Conservation (phyloP, 2,797 vertebrate species). For the Aldrovandia affinis region DNA sequence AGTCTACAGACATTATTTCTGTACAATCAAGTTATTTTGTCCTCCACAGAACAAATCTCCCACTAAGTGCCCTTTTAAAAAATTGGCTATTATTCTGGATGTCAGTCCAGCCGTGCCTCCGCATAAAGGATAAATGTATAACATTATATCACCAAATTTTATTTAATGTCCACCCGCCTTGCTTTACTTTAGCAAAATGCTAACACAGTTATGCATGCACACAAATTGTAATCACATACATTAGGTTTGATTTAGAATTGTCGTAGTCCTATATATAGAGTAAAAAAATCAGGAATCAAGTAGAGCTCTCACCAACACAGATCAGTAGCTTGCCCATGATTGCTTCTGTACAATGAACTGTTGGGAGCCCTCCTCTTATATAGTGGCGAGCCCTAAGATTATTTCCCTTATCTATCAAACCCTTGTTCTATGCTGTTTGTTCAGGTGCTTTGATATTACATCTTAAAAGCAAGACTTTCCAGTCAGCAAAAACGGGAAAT, state of each 20-base stretch:
- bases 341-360: slow-evolving; percentile 52
- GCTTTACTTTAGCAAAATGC: background rate
- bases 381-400: slow-evolving; percentile 34
- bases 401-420: slow-evolving; percentile 12
- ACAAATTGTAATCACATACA: too few relatives aligned
- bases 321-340: slow-evolving; percentile 67
- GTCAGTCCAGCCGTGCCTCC: background rate
- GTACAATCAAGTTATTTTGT: too few relatives aligned
- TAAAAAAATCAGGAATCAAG: background rate
- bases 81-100: too few relatives aligned
- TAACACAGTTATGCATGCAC: background rate
- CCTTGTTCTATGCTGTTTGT: background rate
- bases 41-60: too few relatives aligned
- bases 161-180: background rate
- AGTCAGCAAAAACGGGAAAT: background rate
- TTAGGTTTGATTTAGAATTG: too few relatives aligned
- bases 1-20: too few relatives aligned
- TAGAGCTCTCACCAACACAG: slow-evolving; percentile 59
- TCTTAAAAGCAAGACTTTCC: background rate
- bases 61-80: background rate
- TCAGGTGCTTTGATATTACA: background rate
- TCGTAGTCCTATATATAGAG: too few relatives aligned
- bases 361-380: slow-evolving; percentile 49
- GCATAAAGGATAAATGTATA: background rate
- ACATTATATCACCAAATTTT: background rate